Conservation (phyloP, 1,140 invertebrate species). For the Diachasma alloeum region DNA sequence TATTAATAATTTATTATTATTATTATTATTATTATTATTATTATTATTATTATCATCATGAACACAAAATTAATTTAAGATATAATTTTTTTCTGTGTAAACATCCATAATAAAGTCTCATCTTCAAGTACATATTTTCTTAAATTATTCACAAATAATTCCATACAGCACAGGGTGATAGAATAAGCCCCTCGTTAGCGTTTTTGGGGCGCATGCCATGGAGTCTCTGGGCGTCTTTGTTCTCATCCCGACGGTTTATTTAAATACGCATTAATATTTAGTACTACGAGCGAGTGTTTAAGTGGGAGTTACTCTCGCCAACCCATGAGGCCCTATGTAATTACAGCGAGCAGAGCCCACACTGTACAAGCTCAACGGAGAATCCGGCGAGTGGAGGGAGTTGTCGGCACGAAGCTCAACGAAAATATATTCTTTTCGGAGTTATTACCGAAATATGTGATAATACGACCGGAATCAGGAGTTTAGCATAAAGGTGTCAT, state of each 20-base stretch:
- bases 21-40: too few relatives aligned
- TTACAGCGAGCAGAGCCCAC: constrained; percentile 42
- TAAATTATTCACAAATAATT: too few relatives aligned
- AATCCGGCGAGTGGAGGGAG: not conserved
- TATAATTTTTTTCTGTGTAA: too few relatives aligned
- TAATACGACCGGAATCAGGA: not conserved
- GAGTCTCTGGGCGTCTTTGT: not conserved
- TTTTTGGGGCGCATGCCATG: not conserved
- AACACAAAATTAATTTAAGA: too few relatives aligned
- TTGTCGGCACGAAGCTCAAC: not conserved
- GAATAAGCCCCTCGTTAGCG: constrained; percentile 5
- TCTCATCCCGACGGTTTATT: constrained; percentile 44
- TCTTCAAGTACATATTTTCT: not conserved
- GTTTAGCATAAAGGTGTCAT: not conserved
- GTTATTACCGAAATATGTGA: not conserved
- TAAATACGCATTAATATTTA: constrained; percentile 60
- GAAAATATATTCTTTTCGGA: not conserved
- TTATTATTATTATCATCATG: too few relatives aligned
- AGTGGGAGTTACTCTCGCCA: constrained; percentile 50
- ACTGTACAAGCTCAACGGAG: not conserved
- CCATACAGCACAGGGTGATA: not conserved
- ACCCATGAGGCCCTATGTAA: constrained; percentile 49
- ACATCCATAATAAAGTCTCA: not conserved
- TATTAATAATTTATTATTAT: too few relatives aligned
- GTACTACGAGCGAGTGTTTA: constrained; percentile 45